Percentiles rank a stretch among this genome's conserved stretches.
Evolutionary conservation across 92 coral and sea anemone genomes (phyloP).

Genomic region (Actinostola sp.): DNA sequence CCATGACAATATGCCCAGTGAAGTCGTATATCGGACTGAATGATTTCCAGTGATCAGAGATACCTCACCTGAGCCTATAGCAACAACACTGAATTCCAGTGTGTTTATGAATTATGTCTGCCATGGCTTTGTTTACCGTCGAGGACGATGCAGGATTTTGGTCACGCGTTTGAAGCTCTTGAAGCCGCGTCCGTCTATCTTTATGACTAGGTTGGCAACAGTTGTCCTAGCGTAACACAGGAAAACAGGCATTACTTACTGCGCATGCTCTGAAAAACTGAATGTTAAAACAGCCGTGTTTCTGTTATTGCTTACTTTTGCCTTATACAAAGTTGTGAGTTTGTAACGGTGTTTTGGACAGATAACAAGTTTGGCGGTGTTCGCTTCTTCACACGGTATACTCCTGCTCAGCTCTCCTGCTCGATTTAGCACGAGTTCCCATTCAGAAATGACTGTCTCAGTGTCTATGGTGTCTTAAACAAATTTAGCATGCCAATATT

Average conservation of each 20-base stretch:
- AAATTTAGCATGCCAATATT: too few species aligned
- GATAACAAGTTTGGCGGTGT: constrained; percentile 25
- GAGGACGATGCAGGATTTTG: constrained; percentile 26
- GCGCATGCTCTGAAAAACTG: background rate
- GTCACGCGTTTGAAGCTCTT: constrained; percentile 27
- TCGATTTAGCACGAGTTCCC: constrained; percentile 44
- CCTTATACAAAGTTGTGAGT: constrained; percentile 36
- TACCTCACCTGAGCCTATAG: constrained; percentile 45
- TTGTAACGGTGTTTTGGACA: constrained; percentile 45
- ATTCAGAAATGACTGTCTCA: constrained; percentile 22
- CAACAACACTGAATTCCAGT: constrained; percentile 34
- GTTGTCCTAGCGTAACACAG: constrained; percentile 16
- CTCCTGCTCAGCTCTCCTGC: too few species aligned
- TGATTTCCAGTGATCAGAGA: background rate
- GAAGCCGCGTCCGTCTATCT: constrained; percentile 23
- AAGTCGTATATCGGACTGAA: too few species aligned
- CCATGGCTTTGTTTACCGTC: constrained; percentile 42
- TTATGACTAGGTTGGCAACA: constrained; percentile 49
- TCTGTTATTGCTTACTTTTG: constrained; percentile 15
- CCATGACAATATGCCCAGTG: too few species aligned
- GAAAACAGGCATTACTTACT: background rate
- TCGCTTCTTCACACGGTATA: constrained; percentile 10
- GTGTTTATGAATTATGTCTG: constrained; percentile 20
- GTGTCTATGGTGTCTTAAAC: constrained; percentile 10
- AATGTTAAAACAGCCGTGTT: background rate